Conservation (phyloP, 2,888 invertebrate species). For the Eugnorisma glareosa region DNA sequence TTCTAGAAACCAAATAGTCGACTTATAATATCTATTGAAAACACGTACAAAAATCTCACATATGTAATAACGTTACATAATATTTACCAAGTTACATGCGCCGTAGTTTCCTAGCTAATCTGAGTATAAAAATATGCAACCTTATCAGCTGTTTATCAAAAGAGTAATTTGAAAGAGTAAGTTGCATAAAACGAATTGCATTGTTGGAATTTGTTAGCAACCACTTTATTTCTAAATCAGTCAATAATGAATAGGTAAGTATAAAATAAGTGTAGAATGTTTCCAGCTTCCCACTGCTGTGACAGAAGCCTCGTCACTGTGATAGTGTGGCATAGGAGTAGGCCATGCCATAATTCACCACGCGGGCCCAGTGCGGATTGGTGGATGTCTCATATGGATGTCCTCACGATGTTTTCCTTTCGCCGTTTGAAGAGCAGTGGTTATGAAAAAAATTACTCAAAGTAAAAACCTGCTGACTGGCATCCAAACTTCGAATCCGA, state of each 20-base stretch:
- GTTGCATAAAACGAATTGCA: slow-evolving; percentile 47
- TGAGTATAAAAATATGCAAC: slow-evolving; percentile 54
- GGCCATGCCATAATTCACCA: no score
- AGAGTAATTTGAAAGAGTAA: slow-evolving; percentile 48
- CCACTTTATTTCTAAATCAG: slow-evolving; percentile 20
- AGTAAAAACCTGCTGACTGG: not conserved
- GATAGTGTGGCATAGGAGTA: not conserved
- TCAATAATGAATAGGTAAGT: not conserved
- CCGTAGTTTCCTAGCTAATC: slow-evolving; percentile 46
- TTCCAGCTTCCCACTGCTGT: not conserved
- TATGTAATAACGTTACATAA: slow-evolving; percentile 23
- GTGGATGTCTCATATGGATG: not conserved
- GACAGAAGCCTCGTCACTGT: not conserved
- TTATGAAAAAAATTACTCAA: not conserved
- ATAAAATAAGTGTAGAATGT: not conserved
- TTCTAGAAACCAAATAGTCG: not conserved
- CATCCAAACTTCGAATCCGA: not conserved
- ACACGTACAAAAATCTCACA: not conserved
- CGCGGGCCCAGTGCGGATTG: not conserved
- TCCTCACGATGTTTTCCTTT: not conserved
- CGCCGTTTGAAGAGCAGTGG: not conserved
- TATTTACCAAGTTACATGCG: slow-evolving; percentile 31
- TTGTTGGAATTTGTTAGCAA: slow-evolving; percentile 25
- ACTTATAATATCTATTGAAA: not conserved
- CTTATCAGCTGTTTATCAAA: slow-evolving; percentile 57